Conservation (phyloP, 1,140 invertebrate species). For the Melanaphis sacchari region DNA sequence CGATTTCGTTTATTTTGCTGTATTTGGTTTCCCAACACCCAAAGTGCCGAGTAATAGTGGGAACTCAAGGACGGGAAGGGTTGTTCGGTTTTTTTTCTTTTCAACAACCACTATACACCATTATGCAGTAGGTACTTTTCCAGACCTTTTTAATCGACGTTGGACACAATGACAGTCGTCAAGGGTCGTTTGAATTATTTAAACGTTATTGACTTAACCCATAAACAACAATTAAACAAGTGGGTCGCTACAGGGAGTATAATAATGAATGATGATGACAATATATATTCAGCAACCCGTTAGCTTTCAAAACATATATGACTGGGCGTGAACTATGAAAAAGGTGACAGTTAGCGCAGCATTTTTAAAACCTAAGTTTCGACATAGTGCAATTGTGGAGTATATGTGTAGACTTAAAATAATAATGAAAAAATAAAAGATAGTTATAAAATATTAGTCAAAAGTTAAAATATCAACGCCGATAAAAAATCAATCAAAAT, state of each 20-base stretch:
- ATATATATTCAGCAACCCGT: background rate
- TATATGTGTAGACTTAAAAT: background rate
- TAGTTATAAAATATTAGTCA: background rate
- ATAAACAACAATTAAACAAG: conserved; percentile 43
- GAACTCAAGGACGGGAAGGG: background rate
- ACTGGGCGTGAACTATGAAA: background rate
- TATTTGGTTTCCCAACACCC: background rate
- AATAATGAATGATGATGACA: background rate
- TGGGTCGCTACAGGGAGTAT: background rate
- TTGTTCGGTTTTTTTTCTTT: conserved; percentile 21
- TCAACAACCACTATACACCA: background rate
- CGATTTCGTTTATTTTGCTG: background rate
- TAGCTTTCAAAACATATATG: background rate
- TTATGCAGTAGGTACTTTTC: conserved; percentile 3
- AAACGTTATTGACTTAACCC: conserved; percentile 35
- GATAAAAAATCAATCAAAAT: background rate
- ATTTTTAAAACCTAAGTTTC: background rate
- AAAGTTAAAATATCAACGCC: background rate
- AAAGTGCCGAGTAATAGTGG: background rate
- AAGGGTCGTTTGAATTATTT: conserved; percentile 24
- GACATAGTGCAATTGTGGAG: background rate
- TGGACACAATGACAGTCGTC: background rate
- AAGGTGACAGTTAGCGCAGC: background rate
- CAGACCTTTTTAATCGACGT: background rate
- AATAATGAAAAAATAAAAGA: background rate